phyloP scores from a whole-genome alignment of 2,113 vertebrate species.

The Gambusia holbrooki region DNA sequence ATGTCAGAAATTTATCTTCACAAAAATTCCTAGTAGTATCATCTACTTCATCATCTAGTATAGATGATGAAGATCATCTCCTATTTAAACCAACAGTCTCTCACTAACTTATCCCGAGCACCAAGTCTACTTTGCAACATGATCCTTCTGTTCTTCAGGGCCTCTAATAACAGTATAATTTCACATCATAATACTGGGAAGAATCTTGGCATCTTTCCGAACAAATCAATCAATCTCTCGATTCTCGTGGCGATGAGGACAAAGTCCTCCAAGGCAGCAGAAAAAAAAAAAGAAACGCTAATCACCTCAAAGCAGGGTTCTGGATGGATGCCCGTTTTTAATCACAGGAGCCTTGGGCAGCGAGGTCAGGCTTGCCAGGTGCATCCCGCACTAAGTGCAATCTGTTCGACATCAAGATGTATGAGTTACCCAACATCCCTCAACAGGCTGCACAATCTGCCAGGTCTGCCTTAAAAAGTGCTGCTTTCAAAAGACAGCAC shows the following conservation, averaged over 20 bases:
- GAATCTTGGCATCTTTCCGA: conserved; percentile 22
- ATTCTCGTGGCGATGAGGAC: conserved; percentile 16
- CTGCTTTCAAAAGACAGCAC: conserved; percentile 11
- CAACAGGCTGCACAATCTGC: conserved; percentile 54
- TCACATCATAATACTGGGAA: conserved; percentile 43
- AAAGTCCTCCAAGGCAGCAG: conserved; percentile 13
- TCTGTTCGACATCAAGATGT: conserved; percentile 58
- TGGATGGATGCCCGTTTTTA: conserved; percentile 50
- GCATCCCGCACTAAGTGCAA: conserved; percentile 47
- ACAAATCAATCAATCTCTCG: conserved; percentile 38
- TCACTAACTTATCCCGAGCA: background rate
- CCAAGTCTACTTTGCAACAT: conserved; percentile 26
- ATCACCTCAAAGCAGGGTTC: conserved; percentile 41
- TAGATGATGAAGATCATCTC: background rate
- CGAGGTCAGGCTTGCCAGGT: conserved; percentile 62
- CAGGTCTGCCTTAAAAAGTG: conserved; percentile 42
- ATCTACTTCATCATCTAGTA: no score
- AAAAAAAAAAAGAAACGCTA: conserved; percentile 11
- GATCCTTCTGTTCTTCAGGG: conserved; percentile 39
- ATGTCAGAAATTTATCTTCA: background rate
- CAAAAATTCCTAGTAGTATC: background rate
- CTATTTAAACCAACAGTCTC: conserved; percentile 28
- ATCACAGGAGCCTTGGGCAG: conserved; percentile 51
- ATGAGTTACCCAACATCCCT: conserved; percentile 46
- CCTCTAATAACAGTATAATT: conserved; percentile 38